Conservation (phyloP, 1,140 invertebrate genomes). For the Brachionus paranguensis region DNA sequence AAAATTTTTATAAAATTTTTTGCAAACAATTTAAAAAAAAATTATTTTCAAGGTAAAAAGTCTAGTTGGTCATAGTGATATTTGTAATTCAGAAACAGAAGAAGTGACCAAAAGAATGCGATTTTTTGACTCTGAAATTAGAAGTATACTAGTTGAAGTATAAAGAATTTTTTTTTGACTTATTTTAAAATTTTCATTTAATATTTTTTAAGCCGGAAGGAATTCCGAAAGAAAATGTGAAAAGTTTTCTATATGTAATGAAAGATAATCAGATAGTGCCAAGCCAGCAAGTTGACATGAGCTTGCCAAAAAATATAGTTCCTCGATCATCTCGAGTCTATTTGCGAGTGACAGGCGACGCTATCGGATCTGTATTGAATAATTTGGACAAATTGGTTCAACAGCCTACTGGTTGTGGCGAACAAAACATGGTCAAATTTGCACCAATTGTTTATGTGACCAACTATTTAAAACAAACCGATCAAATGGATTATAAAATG, state of each 20-base stretch:
- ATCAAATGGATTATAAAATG: background rate
- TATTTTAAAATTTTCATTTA: background rate
- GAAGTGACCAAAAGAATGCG: background rate
- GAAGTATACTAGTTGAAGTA: constrained; percentile 9
- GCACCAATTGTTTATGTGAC: constrained; percentile 80
- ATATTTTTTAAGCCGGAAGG: constrained; percentile 21
- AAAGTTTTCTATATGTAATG: constrained; percentile 2
- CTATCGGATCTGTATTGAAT: constrained; percentile 47
- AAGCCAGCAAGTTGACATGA: background rate
- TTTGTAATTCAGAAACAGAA: background rate
- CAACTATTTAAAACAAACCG: constrained; percentile 62
- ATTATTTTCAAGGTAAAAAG: background rate
- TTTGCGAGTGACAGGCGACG: constrained; percentile 46
- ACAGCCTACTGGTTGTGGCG: constrained; percentile 82
- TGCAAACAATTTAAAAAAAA: background rate
- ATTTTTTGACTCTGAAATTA: constrained; percentile 1
- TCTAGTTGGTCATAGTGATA: background rate
- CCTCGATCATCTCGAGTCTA: constrained; percentile 4
- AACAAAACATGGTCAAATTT: constrained; percentile 88
- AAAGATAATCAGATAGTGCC: background rate
- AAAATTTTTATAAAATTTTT: background rate
- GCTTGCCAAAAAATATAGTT: background rate
- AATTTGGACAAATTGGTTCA: constrained; percentile 62
- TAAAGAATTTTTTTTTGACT: background rate
- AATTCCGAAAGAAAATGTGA: constrained; percentile 20